Percentiles rank a stretch among this genome's conserved stretches.
Evolutionary conservation across 2,113 vertebrate genomes (phyloP).

Genomic region (Carassius gibelio): DNA sequence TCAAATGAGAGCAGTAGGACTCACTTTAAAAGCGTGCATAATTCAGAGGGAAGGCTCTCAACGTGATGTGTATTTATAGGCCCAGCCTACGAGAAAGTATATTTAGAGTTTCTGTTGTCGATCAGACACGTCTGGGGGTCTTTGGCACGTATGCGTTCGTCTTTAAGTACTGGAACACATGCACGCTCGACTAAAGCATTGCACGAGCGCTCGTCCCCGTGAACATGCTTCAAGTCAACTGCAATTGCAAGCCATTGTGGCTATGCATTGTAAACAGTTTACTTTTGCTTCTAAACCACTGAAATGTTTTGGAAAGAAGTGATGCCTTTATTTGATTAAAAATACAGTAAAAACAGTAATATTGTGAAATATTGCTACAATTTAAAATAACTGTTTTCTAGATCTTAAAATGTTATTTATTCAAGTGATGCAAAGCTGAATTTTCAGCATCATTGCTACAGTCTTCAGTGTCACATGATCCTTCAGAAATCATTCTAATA

Average conservation of each 20-base stretch:
- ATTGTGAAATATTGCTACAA: not conserved
- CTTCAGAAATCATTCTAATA: not conserved
- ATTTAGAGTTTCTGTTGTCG: slow-evolving; percentile 22
- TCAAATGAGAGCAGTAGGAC: slow-evolving; percentile 36
- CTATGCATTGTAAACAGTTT: not conserved
- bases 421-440: not conserved
- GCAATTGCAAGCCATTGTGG: not conserved
- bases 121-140: not conserved
- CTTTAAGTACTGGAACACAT: not conserved
- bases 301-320: not conserved
- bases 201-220: not conserved
- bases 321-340: not conserved
- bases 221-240: not conserved
- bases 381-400: not conserved
- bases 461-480: not conserved
- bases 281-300: not conserved
- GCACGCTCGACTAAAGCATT: too few species aligned
- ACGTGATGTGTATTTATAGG: slow-evolving; percentile 15
- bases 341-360: not conserved
- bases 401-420: not conserved
- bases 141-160: not conserved
- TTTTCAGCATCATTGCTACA: not conserved
- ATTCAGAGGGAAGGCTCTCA: slow-evolving; percentile 25
- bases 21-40: slow-evolving; percentile 24
- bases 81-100: not conserved